Base-by-base conservation (phyloP, 2,888 invertebrate species). In the Drosophila peninsularis region DNA sequence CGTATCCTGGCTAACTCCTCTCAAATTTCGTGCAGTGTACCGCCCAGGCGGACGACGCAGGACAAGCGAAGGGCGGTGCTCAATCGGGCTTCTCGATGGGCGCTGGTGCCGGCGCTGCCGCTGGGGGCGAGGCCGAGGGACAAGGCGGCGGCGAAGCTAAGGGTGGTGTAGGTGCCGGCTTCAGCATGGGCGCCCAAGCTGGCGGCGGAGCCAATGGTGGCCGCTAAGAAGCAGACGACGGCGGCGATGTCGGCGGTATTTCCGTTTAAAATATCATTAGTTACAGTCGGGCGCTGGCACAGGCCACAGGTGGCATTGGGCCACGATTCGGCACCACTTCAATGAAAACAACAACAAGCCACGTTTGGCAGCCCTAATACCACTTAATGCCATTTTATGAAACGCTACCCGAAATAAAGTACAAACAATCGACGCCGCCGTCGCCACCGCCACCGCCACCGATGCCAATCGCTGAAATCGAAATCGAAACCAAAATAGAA, bases 321-420 rank as follows among this genome's bases (percentile, higher is more conserved):
- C 9, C 14, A n/a, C 19, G 57, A 56, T 45, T 50, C 74, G 64
- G 75, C 58, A 72, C 21, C 41, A 65, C 62, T 73, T 73, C 73
- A 78, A 72, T 68, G 39, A 21, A 45, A 27, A 27, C 10, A 73
- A 65, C 58, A 56, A 58, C 50, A 57, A 17, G 13, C 19, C 5
- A 52, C 50, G 56, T 53, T 70, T 82, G 86, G 71, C 83, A 83
- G 76, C 61, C 68, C 49, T 72, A 83, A 88, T 83, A 62, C 88
- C 79, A 81, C 42, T 80, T 88, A 86, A 85, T 88, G 57, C 81
- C 86, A 19, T 66, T 75, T 75, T 73, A 85, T 78, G 52, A 83
- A 82, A 72, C 55, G 69, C 27, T 64, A 14, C 60, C 49, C 60
- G 52, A 45, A 68, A 45, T n/a, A 39, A 34, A 55, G 19, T 44